Conservation (phyloP, 2,113 vertebrate species). For the Chionodraco myersi region DNA sequence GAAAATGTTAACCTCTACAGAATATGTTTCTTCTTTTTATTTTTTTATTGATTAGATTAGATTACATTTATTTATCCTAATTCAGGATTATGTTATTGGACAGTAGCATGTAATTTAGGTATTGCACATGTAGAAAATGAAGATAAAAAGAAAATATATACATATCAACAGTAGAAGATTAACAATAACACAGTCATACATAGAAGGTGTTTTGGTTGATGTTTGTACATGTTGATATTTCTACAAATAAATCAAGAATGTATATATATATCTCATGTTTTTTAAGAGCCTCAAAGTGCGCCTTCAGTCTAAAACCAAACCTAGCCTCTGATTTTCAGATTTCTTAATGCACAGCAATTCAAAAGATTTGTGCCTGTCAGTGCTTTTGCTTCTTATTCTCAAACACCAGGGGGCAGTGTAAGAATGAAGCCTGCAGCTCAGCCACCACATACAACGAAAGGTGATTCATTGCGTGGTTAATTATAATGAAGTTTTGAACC, state of each 20-base stretch:
- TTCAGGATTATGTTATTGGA: too few species aligned
- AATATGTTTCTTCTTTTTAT: too few species aligned
- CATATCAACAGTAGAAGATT: too few species aligned
- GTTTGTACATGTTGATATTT: too few species aligned
- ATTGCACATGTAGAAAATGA: too few species aligned
- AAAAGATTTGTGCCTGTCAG: not conserved
- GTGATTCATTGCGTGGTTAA: not conserved
- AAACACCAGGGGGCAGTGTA: slow-evolving; percentile 73
- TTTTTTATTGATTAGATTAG: not conserved
- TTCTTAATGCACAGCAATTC: not conserved
- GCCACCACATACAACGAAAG: not conserved
- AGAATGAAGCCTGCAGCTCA: not conserved
- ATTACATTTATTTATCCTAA: too few species aligned
- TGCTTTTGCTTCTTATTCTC: slow-evolving; percentile 22
- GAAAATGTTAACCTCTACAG: not conserved
- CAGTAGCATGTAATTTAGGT: too few species aligned
- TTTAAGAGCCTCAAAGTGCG: not conserved
- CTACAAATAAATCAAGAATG: too few species aligned
- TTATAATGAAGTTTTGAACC: not conserved
- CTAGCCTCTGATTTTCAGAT: not conserved
- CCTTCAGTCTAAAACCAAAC: not conserved
- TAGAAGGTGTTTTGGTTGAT: too few species aligned
- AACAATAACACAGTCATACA: too few species aligned
- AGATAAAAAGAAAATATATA: too few species aligned
- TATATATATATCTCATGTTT: not conserved